Conservation (phyloP, 1,140 invertebrate species). For the Trachymyrmex cornetzi region DNA sequence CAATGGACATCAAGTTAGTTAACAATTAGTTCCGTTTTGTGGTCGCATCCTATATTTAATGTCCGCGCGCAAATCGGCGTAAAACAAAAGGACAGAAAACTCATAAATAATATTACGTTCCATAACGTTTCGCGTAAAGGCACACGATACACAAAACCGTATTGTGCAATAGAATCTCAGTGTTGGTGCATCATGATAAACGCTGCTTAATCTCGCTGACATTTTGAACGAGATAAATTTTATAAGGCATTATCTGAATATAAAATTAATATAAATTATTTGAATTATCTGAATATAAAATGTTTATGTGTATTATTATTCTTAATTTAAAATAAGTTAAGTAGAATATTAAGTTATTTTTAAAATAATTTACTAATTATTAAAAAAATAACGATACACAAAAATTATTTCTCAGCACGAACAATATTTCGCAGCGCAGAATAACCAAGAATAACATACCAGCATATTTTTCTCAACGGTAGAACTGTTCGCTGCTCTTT, state of each 20-base stretch:
- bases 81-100: conserved; percentile 60
- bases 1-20: conserved; percentile 66
- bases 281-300: neutral
- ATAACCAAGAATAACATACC: neutral
- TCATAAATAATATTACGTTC: conserved; percentile 67
- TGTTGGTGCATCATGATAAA: conserved; percentile 4
- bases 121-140: conserved; percentile 20
- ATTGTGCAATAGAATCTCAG: conserved; percentile 1
- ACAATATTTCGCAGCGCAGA: neutral
- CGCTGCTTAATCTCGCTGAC: neutral
- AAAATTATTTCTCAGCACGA: neutral
- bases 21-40: conserved; percentile 72
- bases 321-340: neutral
- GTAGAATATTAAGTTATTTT: neutral
- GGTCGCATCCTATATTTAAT: conserved; percentile 44
- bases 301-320: neutral
- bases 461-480: neutral
- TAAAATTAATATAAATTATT: neutral
- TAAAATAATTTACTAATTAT: neutral
- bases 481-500: neutral
- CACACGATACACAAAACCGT: neutral
- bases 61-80: neutral
- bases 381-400: neutral
- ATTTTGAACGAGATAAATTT: neutral
- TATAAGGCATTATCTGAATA: neutral